Evolutionary conservation across 1,140 invertebrate genomes (phyloP).

Genomic region (Tetraneura akinire): DNA sequence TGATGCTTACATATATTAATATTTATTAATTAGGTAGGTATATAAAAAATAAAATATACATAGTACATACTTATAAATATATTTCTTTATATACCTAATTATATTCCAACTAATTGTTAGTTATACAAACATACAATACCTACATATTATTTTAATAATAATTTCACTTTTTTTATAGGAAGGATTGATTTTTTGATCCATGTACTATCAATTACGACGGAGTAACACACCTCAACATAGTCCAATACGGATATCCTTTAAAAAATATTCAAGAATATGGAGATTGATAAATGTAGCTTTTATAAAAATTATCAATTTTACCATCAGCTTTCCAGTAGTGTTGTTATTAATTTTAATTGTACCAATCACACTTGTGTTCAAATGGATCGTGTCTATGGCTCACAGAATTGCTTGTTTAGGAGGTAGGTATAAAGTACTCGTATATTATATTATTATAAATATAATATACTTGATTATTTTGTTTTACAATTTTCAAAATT

Average conservation of each 20-base stretch:
- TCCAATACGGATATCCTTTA: conserved; percentile 32
- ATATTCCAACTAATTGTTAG: no score
- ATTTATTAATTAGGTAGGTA: no score
- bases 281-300: conserved; percentile 5
- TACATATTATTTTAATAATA: no score
- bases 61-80: no score
- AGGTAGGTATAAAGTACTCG: neutral
- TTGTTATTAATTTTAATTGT: conserved; percentile 10
- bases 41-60: no score
- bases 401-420: conserved; percentile 30
- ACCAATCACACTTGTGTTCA: conserved; percentile 27
- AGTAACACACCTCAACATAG: neutral
- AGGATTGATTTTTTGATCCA: conserved; percentile 1
- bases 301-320: conserved; percentile 31
- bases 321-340: conserved; percentile 30
- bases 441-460: no score
- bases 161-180: neutral
- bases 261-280: conserved; percentile 32
- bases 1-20: no score
- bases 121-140: no score
- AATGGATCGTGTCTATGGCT: conserved; percentile 37
- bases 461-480: no score
- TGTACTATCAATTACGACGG: conserved; percentile 47
- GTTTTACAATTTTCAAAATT: no score
- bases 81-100: no score